Evolutionary conservation across 1,140 invertebrate genomes (phyloP).

Genomic region (Bombus soroeensis): DNA sequence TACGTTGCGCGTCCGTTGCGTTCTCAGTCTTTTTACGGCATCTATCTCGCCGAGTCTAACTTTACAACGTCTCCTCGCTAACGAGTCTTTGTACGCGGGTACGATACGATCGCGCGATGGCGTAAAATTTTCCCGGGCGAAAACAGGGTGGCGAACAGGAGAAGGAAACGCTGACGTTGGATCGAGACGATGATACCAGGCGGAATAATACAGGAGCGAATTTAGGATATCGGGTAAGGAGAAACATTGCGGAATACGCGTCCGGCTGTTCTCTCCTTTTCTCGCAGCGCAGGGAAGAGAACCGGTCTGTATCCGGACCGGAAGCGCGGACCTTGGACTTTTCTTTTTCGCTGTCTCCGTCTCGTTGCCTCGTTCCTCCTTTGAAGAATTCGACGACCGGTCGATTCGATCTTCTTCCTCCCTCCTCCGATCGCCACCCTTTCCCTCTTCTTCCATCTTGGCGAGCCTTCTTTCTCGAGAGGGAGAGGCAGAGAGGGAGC

Average conservation of each 20-base stretch:
- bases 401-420: conserved; percentile 62
- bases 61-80: too few relatives aligned
- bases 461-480: neutral
- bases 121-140: accelerated
- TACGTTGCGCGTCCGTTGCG: too few relatives aligned
- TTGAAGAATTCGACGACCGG: conserved; percentile 23
- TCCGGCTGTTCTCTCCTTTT: conserved; percentile 42
- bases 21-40: too few relatives aligned
- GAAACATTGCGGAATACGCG: neutral
- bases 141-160: too few relatives aligned
- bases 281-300: conserved; percentile 61
- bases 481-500: too few relatives aligned
- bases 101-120: too few relatives aligned
- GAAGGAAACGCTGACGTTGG: accelerated
- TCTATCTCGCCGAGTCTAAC: too few relatives aligned
- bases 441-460: conserved; percentile 1
- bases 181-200: too few relatives aligned
- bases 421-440: neutral
- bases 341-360: conserved; percentile 61
- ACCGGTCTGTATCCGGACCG: conserved; percentile 83
- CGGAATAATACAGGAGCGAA: accelerated
- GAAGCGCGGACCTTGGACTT: conserved; percentile 80
- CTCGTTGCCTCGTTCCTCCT: neutral
- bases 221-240: neutral
- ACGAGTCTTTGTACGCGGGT: too few relatives aligned